Evolutionary conservation across 2,888 invertebrate species (phyloP).

Genomic region (Limnephilus marmoratus): DNA sequence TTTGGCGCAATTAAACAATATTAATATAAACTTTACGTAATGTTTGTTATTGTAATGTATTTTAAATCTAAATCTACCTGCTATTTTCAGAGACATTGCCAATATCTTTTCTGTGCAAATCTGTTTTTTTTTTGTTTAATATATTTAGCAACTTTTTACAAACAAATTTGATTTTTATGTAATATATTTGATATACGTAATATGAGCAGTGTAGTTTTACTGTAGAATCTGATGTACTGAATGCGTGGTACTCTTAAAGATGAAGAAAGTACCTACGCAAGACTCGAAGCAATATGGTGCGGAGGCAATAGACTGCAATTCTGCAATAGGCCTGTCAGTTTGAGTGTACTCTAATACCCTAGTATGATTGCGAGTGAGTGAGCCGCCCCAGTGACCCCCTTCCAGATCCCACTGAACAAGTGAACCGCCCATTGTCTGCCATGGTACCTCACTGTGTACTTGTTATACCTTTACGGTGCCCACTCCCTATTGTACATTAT

Average conservation of each 20-base stretch:
- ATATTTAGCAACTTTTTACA: not conserved
- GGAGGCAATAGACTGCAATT: not conserved
- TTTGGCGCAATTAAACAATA: not conserved
- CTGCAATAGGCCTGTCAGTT: not conserved
- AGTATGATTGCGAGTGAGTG: not conserved
- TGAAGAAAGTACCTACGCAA: not conserved
- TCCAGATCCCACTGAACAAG: slow-evolving; percentile 10
- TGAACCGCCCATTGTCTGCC: not conserved
- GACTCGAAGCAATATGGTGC: not conserved
- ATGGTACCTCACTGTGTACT: not conserved
- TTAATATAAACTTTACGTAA: not conserved
- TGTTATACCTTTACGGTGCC: not conserved
- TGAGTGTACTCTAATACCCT: not conserved
- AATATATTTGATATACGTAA: not conserved
- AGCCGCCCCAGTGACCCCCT: not conserved
- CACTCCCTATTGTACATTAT: not conserved
- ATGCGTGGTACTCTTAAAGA: not conserved
- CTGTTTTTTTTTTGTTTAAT: not conserved
- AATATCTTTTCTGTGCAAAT: not conserved
- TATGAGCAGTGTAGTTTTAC: too few relatives aligned
- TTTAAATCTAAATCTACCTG: too few relatives aligned
- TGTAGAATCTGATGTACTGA: too few relatives aligned
- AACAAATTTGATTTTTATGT: not conserved
- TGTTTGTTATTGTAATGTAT: not conserved
- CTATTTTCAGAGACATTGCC: not conserved